A percentile compares a stretch with the other conserved stretches of the same genome.
Conservation (phyloP, 2,797 vertebrate genomes). For the Ptychadena robeensis region DNA sequence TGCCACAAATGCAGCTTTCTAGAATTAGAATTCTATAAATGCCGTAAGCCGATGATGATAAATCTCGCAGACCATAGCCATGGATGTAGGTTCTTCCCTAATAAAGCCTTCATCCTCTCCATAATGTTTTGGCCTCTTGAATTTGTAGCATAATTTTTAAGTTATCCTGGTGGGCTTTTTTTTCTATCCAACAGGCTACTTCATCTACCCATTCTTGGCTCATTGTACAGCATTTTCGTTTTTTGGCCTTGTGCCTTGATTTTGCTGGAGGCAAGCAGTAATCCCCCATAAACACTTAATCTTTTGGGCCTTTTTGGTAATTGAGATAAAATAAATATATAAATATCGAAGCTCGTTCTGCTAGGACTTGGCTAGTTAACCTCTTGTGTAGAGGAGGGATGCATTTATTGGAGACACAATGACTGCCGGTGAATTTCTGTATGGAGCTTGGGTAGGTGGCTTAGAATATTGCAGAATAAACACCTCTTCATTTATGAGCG, state of each 20-base stretch:
- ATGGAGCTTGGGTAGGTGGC: not conserved
- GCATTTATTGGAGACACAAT: not conserved
- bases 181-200: slow-evolving; percentile 28
- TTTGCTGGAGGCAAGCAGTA: slow-evolving; percentile 58
- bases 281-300: slow-evolving; percentile 62
- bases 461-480: not conserved
- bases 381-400: not conserved
- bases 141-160: not conserved
- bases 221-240: slow-evolving; percentile 40
- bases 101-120: not conserved
- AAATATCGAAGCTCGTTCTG: slow-evolving; percentile 37
- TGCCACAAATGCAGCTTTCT: not conserved
- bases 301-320: slow-evolving; percentile 60
- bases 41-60: not conserved
- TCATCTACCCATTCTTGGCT: slow-evolving; percentile 19
- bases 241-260: slow-evolving; percentile 58
- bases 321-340: slow-evolving; percentile 62
- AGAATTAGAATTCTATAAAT: not conserved
- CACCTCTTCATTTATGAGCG: not conserved
- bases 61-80: not conserved
- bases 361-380: slow-evolving; percentile 13
- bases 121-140: not conserved
- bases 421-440: not conserved
- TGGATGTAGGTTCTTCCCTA: not conserved
- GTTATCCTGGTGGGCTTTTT: not conserved